Evolutionary conservation across 1,140 invertebrate species (phyloP), one percentile per base, ranked within the genome.

Genomic region (Catajapyx aquilonaris): DNA sequence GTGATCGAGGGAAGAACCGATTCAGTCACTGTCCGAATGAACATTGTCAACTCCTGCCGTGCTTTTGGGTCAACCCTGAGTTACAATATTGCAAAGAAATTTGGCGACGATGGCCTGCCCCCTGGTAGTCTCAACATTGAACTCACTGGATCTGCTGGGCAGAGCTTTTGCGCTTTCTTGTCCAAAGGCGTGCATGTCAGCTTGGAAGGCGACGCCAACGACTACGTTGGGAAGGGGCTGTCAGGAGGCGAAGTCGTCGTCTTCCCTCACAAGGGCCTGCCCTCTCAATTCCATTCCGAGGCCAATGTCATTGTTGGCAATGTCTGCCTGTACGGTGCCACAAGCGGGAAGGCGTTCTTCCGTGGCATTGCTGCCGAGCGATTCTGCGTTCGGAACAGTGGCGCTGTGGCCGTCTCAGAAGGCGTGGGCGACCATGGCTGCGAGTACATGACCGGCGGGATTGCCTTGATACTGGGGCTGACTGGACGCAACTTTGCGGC

Each of bases 381-480:
- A 34, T 99, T 98, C 61, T 91, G 85, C 56, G 94, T 99, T 11
- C 68, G 94, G 41, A 99, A 99, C 61, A 95, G 88, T 15, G 94
- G 94, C 17, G 91, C 80, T 20, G 68, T 73, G 23, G 88, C 91
- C 2, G 88, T 97, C 21, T 21, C 19, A 39, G 10, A 64, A 64
- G 91, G 88, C 38, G 88, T 93, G 37, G 94, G 94, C 34, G 94
- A 98, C 65, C 93, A 98, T 59, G 93, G 90, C 20, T 98, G 94
- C 66, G 94, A 99, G 61, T 99, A 98, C 55, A 99, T 99, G 94
- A 99, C 94, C 28, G 93, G 88, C 19, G 91, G 91, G 41, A 63
- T 68, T 41, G 81, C 81, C 40, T 61, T 99, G 5, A 83, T 98
- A 52, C 65, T 98, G 9, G 91, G 91, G 4, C 61, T 78, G n/a